phyloP scores from a whole-genome alignment of 2,888 invertebrate species.

The Minunthozetes semirufus region DNA sequence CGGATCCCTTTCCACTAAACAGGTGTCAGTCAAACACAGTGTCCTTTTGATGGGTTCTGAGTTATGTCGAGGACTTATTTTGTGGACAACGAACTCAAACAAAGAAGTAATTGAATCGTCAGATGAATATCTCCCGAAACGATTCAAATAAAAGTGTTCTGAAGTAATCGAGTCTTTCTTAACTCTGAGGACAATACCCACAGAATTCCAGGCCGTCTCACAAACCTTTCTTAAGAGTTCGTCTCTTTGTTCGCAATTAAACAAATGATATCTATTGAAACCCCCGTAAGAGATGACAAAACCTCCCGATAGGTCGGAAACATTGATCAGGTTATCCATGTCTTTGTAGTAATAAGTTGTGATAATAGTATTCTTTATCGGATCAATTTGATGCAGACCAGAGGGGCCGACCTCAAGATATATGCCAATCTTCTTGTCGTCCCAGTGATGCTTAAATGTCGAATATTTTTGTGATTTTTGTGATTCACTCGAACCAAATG shows the following conservation, averaged over 20 bases:
- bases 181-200: constrained; percentile 76
- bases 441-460: constrained; percentile 95
- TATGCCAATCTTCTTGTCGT: constrained; percentile 77
- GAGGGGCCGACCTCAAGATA: constrained; percentile 85
- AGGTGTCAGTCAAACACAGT: constrained; percentile 88
- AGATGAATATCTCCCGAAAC: constrained; percentile 74
- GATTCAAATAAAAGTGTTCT: constrained; percentile 75
- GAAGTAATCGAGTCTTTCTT: constrained; percentile 72
- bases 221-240: constrained; percentile 78
- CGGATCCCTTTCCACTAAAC: constrained; percentile 91
- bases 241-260: constrained; percentile 54
- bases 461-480: constrained; percentile 49
- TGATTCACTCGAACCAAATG: constrained; percentile 44
- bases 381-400: constrained; percentile 84
- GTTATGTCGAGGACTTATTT: constrained; percentile 69
- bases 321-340: constrained; percentile 65
- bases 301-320: constrained; percentile 83
- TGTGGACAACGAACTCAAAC: constrained; percentile 92
- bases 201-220: constrained; percentile 69
- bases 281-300: constrained; percentile 86
- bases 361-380: constrained; percentile 70
- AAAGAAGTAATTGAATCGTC: constrained; percentile 94
- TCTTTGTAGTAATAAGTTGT: constrained; percentile 79
- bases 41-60: constrained; percentile 74
- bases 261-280: constrained; percentile 60